These are phyloP conservation scores for Caloenas nicobarica DNA, from an alignment of 2,113 vertebrate genomes.

Conservation along the genomic window DNA sequence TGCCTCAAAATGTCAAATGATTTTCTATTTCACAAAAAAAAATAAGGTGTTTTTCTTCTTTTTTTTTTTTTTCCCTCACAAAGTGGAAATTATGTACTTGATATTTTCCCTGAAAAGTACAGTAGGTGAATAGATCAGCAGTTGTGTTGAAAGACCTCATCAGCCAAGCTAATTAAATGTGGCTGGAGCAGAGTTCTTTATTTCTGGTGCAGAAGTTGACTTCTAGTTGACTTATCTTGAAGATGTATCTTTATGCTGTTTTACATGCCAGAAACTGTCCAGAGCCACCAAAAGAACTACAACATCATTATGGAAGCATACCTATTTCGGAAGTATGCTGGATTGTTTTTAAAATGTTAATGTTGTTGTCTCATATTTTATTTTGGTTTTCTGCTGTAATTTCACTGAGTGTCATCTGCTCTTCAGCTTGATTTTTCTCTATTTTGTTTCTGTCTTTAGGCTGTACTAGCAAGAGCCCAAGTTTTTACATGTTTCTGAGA, in stretches of 20 bases:
- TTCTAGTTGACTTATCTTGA: not conserved
- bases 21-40: not conserved
- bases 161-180: slow-evolving; percentile 11
- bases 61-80: not conserved
- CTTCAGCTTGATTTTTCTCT: not conserved
- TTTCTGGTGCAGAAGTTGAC: not conserved
- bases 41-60: not conserved
- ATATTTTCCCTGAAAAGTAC: slow-evolving; percentile 7
- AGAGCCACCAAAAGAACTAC: not conserved
- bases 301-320: not conserved
- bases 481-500: not conserved
- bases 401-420: not conserved
- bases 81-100: not conserved
- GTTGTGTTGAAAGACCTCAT: slow-evolving; percentile 19
- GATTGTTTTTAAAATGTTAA: not conserved
- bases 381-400: not conserved
- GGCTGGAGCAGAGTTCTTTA: not conserved
- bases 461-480: not conserved
- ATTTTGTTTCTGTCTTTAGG: not conserved
- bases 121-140: slow-evolving; percentile 22
- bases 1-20: not conserved
- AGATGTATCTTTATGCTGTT: not conserved
- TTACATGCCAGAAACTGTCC: not conserved
- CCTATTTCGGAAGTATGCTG: not conserved
- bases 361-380: not conserved